These are phyloP conservation scores for Zonitis immaculata DNA, from an alignment of 2,888 invertebrate species.

Conservation along the genomic window DNA sequence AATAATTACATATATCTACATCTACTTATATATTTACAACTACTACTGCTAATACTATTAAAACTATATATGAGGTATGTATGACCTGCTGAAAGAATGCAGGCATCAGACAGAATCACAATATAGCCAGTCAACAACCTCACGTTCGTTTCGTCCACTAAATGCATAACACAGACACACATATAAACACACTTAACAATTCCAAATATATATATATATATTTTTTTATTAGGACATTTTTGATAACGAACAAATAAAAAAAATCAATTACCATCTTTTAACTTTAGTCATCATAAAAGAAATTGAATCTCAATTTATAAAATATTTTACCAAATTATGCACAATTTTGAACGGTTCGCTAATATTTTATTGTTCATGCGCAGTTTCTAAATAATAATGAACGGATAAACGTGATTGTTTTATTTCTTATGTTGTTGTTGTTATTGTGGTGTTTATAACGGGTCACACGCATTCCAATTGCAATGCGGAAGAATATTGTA, in stretches of 20 bases:
- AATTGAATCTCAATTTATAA: too few species aligned
- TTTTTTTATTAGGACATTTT: too few species aligned
- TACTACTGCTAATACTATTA: too few species aligned
- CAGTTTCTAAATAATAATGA: constrained; percentile 6
- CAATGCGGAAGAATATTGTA: constrained; percentile 31
- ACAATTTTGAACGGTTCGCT: constrained; percentile 31
- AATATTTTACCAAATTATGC: constrained; percentile 38
- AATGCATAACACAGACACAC: constrained; percentile 22
- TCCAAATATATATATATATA: too few species aligned
- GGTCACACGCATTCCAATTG: constrained; percentile 40
- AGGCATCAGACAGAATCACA: constrained; percentile 45
- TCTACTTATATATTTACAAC: too few species aligned
- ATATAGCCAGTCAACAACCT: constrained; percentile 45
- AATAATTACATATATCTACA: background rate
- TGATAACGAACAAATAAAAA: too few species aligned
- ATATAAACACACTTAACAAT: too few species aligned
- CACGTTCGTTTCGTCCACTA: constrained; percentile 24
- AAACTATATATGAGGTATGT: constrained; percentile 19
- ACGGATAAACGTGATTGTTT: constrained; percentile 34
- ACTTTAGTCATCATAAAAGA: too few species aligned
- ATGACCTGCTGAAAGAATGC: constrained; percentile 42
- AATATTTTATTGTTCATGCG: background rate
- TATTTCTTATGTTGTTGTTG: too few species aligned
- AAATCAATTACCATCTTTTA: too few species aligned
- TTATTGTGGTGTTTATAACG: constrained; percentile 39